Percentiles rank a stretch among this genome's conserved stretches.
Evolutionary conservation across 2,888 invertebrate genomes (phyloP).

Genomic region (Drosophila affinis): DNA sequence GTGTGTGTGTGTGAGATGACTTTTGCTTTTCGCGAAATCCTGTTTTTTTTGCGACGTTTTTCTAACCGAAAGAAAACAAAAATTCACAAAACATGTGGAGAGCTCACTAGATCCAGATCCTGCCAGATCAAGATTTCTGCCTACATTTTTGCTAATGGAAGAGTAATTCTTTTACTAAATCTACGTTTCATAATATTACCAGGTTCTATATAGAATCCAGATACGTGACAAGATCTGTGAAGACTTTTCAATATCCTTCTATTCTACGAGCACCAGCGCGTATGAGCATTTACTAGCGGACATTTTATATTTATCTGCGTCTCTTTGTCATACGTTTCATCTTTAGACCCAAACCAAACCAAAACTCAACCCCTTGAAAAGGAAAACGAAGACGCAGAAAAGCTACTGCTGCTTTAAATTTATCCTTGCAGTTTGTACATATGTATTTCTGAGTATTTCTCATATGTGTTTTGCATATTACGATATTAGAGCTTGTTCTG

Average conservation of each 20-base stretch:
- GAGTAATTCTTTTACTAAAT: no score
- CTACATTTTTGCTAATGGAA: no score
- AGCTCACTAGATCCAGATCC: not conserved
- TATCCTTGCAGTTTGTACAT: not conserved
- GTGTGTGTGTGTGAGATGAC: slow-evolving; percentile 48
- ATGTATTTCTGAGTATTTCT: not conserved
- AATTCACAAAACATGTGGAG: slow-evolving; percentile 11
- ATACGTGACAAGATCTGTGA: no score
- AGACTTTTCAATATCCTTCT: not conserved
- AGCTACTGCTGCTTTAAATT: not conserved
- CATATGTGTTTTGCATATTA: not conserved
- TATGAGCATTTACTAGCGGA: not conserved
- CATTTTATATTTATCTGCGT: not conserved
- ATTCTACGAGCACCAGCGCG: no score
- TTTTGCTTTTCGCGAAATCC: slow-evolving; percentile 64
- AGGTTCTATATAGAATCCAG: no score
- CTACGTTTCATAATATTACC: no score
- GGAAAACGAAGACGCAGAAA: not conserved
- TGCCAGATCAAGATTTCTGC: no score
- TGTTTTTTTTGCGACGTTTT: slow-evolving; percentile 42
- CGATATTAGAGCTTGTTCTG: not conserved
- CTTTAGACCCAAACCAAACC: not conserved
- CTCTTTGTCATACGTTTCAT: not conserved
- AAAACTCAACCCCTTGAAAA: not conserved
- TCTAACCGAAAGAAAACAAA: slow-evolving; percentile 39